Percentiles rank a stretch among this genome's conserved stretches.
Conservation (phyloP, 2,888 invertebrate genomes). For the Gastrophysa polygoni region DNA sequence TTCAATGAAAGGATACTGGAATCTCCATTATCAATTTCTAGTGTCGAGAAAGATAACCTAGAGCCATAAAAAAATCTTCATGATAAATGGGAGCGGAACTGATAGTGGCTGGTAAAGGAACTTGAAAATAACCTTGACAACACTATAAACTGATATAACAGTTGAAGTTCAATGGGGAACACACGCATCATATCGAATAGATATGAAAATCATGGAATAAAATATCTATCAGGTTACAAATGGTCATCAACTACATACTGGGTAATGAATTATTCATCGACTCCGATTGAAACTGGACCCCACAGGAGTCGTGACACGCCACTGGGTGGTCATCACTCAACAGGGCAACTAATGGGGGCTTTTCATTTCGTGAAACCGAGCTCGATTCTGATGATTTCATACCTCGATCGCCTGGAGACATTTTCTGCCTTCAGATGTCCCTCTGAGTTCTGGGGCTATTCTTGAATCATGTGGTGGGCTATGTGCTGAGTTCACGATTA, state of each 20-base stretch:
- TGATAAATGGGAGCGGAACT: too few species aligned
- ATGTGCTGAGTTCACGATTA: background rate
- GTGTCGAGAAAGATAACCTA: too few species aligned
- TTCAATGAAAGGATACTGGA: too few species aligned
- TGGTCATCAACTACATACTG: background rate
- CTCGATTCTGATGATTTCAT: constrained; percentile 44
- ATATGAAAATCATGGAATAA: background rate
- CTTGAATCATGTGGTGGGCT: constrained; percentile 15
- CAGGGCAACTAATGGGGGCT: constrained; percentile 41
- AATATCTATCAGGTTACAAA: background rate
- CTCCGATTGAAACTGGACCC: background rate
- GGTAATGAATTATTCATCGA: background rate
- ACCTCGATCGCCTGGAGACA: constrained; percentile 26
- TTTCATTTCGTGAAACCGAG: constrained; percentile 27
- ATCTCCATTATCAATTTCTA: too few species aligned
- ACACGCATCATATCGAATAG: background rate
- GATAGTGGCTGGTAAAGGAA: background rate
- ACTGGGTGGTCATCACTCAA: constrained; percentile 41
- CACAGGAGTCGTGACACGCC: constrained; percentile 1
- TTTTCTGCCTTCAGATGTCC: constrained; percentile 18
- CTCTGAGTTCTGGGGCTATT: constrained; percentile 21
- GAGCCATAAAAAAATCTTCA: too few species aligned
- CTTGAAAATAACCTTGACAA: background rate
- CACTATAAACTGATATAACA: background rate
- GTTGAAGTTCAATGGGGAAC: background rate